A percentile compares a stretch with the other conserved stretches of the same genome.
phyloP scores from a whole-genome alignment of 53 echinoderm and acorn worm species.

The Holothuria leucospilota region DNA sequence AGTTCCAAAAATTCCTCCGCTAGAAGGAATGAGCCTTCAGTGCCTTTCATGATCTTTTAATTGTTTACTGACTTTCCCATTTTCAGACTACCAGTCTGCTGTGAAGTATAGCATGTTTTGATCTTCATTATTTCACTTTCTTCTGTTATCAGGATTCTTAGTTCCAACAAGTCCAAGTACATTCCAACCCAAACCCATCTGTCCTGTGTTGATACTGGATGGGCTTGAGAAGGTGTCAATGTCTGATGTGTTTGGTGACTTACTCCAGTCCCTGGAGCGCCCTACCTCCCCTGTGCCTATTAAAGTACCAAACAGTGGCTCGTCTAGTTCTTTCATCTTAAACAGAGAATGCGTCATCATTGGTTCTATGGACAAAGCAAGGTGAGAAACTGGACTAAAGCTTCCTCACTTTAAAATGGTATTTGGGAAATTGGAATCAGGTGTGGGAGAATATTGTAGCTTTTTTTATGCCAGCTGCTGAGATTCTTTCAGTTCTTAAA shows the following conservation, averaged over 20 bases:
- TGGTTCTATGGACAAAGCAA: constrained; percentile 85
- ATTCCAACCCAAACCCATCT: constrained; percentile 3
- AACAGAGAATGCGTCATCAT: constrained; percentile 83
- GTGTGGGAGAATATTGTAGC: too few relatives aligned
- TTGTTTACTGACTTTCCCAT: too few relatives aligned
- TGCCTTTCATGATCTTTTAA: too few relatives aligned
- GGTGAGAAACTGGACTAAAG: constrained; percentile 48
- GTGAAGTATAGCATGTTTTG: background rate
- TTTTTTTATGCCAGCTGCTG: too few relatives aligned
- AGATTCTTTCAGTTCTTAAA: too few relatives aligned
- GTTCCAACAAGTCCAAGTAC: constrained; percentile 46
- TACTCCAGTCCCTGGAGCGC: constrained; percentile 79
- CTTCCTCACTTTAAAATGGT: background rate
- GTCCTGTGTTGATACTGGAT: constrained; percentile 80
- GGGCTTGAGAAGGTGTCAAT: constrained; percentile 78
- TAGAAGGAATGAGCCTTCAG: too few relatives aligned
- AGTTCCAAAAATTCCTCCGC: too few relatives aligned
- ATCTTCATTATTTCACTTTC: background rate
- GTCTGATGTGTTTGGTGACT: constrained; percentile 77
- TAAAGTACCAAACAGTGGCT: constrained; percentile 61
- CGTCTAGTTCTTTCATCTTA: constrained; percentile 65
- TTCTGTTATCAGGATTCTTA: constrained; percentile 61
- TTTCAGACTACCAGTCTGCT: background rate
- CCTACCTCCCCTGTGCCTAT: constrained; percentile 62
- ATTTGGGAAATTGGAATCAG: background rate